phyloP scores from a whole-genome alignment of 2,113 vertebrate genomes.

The Cheilinus undulatus region DNA sequence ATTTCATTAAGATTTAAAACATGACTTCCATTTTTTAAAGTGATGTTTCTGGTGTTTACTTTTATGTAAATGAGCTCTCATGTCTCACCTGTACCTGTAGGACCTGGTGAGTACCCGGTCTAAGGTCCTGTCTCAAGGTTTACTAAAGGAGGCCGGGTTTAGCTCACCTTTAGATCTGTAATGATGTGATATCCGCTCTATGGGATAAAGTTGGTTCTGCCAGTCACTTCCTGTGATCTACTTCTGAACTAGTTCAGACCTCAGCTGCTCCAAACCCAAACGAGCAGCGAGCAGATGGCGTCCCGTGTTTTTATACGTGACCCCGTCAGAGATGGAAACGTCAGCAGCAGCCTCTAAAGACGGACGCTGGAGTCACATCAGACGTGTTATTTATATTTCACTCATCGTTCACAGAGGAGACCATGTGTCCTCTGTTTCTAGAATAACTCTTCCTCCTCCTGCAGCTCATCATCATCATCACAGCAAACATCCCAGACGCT shows the following conservation, averaged over 20 bases:
- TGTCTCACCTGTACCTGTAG: too few relatives aligned
- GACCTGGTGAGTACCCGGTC: too few relatives aligned
- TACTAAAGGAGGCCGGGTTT: background rate
- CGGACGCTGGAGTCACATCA: background rate
- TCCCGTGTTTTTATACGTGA: background rate
- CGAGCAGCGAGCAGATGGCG: conserved; percentile 26
- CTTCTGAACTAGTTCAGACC: conserved; percentile 53
- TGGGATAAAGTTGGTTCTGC: conserved; percentile 4
- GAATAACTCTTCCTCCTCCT: background rate
- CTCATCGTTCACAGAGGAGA: too few relatives aligned
- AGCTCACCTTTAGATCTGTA: background rate
- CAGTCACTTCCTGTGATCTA: conserved; percentile 16
- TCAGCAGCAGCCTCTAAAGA: background rate
- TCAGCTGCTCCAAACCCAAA: background rate
- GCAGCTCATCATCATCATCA: too few relatives aligned
- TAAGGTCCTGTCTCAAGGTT: background rate
- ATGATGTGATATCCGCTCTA: background rate
- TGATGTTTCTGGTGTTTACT: too few relatives aligned
- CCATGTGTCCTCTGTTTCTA: background rate
- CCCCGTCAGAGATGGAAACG: background rate
- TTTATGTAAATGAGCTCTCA: too few relatives aligned
- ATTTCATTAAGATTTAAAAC: too few relatives aligned
- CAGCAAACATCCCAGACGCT: too few relatives aligned
- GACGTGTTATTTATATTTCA: too few relatives aligned
- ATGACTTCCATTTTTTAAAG: too few relatives aligned